phyloP scores from a whole-genome alignment of 2,113 vertebrate species.

The Ursus arctos region DNA sequence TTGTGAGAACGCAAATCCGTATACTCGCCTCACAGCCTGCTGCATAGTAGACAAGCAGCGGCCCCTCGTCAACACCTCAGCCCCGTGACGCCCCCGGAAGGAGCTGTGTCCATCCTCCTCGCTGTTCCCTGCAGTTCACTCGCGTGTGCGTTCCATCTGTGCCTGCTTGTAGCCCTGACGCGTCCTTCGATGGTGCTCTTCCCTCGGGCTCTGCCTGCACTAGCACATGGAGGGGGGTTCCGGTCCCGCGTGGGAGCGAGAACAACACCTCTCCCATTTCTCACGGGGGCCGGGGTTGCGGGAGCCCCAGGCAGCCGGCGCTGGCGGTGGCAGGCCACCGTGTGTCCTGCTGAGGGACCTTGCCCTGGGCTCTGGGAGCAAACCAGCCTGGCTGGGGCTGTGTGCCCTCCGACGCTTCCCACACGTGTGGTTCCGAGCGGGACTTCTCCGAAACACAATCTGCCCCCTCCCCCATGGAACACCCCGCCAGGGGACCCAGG shows the following conservation, averaged over 20 bases:
- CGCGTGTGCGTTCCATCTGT: fast-evolving
- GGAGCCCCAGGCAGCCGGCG: background rate
- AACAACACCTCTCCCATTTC: fast-evolving
- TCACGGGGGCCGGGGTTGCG: background rate
- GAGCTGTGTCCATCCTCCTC: background rate
- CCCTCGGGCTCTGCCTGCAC: fast-evolving
- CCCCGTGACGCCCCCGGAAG: background rate
- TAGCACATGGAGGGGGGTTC: fast-evolving
- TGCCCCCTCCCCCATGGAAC: background rate
- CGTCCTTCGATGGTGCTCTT: fast-evolving
- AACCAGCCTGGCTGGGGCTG: background rate
- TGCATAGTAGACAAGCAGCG: fast-evolving
- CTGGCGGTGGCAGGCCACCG: background rate
- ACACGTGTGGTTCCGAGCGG: background rate
- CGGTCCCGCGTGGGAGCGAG: fast-evolving
- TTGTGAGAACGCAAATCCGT: fast-evolving
- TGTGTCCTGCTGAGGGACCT: background rate
- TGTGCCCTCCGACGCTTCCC: background rate
- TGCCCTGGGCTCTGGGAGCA: background rate
- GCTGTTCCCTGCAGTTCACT: fast-evolving
- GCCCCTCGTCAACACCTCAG: background rate
- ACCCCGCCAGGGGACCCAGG: background rate
- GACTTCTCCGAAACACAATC: background rate
- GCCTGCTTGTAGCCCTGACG: fast-evolving
- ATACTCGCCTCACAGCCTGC: fast-evolving